phyloP scores from a whole-genome alignment of 2,113 vertebrate genomes.

The Anhinga rufa region DNA sequence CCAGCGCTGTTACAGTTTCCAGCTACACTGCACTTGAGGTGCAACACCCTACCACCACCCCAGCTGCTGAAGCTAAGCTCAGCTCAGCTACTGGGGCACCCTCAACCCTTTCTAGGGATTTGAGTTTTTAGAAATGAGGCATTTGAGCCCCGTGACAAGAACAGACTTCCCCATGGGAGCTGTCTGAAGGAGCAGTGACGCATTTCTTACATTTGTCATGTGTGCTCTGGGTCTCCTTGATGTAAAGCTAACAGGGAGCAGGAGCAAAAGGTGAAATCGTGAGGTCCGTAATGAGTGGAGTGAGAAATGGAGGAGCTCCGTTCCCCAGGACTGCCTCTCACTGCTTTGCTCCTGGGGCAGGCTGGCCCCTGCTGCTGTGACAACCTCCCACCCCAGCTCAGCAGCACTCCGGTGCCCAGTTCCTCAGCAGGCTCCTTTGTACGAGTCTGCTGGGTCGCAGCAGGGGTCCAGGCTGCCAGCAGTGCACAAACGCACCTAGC shows the following conservation, averaged over 20 bases:
- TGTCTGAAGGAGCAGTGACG: not conserved
- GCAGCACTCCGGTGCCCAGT: not conserved
- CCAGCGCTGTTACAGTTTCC: not conserved
- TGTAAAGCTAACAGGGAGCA: not conserved
- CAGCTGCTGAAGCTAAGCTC: not conserved
- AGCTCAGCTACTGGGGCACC: not conserved
- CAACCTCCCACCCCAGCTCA: not conserved
- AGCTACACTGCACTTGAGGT: not conserved
- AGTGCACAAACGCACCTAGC: not conserved
- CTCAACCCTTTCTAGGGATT: not conserved
- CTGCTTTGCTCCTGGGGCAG: not conserved
- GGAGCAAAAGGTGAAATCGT: not conserved
- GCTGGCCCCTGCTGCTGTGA: fast-evolving
- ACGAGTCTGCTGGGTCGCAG: not conserved
- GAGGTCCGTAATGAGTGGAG: not conserved
- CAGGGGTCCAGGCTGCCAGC: not conserved
- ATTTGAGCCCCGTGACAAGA: not conserved
- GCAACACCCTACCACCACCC: not conserved
- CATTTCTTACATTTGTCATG: not conserved
- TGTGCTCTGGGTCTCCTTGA: not conserved
- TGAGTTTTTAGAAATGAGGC: not conserved
- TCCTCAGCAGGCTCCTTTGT: not conserved
- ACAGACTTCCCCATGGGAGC: not conserved
- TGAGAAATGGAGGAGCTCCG: not conserved
- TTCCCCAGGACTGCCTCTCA: not conserved